phyloP scores from a whole-genome alignment of 1,140 invertebrate species.

The Eumeta japonica region DNA sequence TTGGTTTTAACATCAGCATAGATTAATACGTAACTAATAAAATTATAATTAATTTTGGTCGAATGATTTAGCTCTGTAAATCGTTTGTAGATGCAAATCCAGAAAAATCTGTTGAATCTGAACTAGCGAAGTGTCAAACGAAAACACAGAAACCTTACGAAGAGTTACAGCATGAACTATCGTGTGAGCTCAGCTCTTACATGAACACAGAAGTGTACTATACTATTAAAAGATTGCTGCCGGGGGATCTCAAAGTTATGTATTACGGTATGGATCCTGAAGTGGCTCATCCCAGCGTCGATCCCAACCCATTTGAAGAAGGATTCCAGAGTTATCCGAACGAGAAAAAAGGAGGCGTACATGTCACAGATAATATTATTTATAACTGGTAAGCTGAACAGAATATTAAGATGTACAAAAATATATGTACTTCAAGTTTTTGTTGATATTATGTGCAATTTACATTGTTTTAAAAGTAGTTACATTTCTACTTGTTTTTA shows the following conservation, averaged over 20 bases:
- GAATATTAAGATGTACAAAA: constrained; percentile 11
- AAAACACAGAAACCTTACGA: constrained; percentile 27
- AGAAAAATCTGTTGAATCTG: constrained; percentile 35
- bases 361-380: constrained; percentile 78
- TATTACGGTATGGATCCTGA: constrained; percentile 57
- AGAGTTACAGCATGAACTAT: constrained; percentile 60
- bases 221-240: constrained; percentile 77
- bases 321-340: constrained; percentile 63
- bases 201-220: constrained; percentile 79
- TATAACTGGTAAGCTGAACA: constrained; percentile 87
- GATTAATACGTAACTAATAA: background rate
- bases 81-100: constrained; percentile 35
- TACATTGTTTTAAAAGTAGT: too few relatives aligned
- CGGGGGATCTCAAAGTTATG: constrained; percentile 81
- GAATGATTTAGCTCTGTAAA: background rate
- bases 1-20: background rate
- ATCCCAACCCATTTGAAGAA: constrained; percentile 70
- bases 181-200: constrained; percentile 72
- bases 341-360: constrained; percentile 78
- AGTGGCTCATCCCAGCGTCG: constrained; percentile 35
- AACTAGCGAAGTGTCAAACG: constrained; percentile 6
- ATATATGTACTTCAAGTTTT: constrained; percentile 1
- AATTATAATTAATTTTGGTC: background rate
- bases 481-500: too few relatives aligned
- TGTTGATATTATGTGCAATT: too few relatives aligned